A percentile compares a stretch with the other conserved stretches of the same genome.
These are phyloP conservation scores for Nephrotoma flavescens DNA, from an alignment of 2,888 invertebrate genomes.

Conservation along the genomic window DNA sequence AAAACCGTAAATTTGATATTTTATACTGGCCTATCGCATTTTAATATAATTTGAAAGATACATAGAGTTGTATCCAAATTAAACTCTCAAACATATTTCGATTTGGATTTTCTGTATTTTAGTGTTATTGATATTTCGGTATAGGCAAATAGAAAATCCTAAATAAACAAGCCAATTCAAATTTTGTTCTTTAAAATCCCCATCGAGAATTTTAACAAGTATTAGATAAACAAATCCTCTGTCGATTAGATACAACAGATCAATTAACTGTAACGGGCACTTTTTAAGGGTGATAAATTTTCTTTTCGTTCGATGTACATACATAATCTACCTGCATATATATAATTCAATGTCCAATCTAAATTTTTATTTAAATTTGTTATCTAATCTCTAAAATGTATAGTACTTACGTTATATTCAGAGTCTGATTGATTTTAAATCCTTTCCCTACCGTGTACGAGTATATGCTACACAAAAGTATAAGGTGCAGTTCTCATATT, in stretches of 20 bases:
- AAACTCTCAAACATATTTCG: no score
- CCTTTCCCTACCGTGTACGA: background rate
- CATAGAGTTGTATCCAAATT: no score
- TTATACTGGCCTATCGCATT: no score
- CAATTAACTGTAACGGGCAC: background rate
- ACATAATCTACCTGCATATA: no score
- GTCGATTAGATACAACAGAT: background rate
- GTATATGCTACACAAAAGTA: background rate
- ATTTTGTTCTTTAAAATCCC: background rate
- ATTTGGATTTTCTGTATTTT: background rate
- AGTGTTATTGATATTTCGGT: background rate
- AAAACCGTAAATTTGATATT: no score
- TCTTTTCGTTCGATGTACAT: background rate
- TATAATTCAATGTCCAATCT: background rate
- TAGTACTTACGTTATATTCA: background rate
- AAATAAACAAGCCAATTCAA: background rate
- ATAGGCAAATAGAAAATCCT: background rate
- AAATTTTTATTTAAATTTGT: background rate
- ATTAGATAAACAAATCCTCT: background rate
- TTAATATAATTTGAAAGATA: no score
- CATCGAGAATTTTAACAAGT: background rate
- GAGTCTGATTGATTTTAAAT: background rate
- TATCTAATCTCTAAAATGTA: background rate
- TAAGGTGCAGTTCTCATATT: no score
- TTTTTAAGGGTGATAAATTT: background rate